Evolutionary conservation across 2,797 vertebrate species (phyloP), one percentile per base, ranked within the genome.

Genomic region (Phylloscopus collybita): DNA sequence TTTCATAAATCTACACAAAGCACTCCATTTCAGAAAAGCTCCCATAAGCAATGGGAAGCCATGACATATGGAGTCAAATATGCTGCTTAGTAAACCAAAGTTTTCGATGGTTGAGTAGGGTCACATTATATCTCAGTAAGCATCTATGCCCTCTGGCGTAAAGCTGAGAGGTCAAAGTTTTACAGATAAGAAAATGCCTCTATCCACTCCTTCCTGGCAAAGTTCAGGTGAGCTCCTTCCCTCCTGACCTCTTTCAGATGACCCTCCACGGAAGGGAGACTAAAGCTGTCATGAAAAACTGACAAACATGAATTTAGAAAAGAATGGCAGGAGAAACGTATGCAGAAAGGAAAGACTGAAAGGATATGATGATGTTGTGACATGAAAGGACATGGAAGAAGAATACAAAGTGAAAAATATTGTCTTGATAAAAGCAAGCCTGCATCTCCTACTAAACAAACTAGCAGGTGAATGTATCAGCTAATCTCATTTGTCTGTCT

Each of bases 101-200:
- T 57, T 73, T 78, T 79, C 90, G 70, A 4, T 1, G 1, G 40
- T 9, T 66, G 30, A 88, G 17, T 34, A 90, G 49, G 60, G 74
- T 79, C 57, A 47, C 57, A 11, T 82, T 94, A 86, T 82, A 69
- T 93, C 53, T 8, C 9, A 60, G 47, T n/a, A 72, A 78, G 45
- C 72, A 80, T 61, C 76, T 91, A 64, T 74, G 67, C 74, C 94
- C 45, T 59, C 57, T 74, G 67, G 88, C 84, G 91, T 74, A 89
- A 85, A 87, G 53, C 49, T 53, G 59, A 88, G 49, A 80, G 47
- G 13, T 50, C n/a, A 9, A 64, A 60, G 71, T 45, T 71, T 70
- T 71, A 57, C 29, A 86, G 94, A 93, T 94, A 93, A 94, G 89
- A 79, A 95, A 95, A 94, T 56, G 61, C 34, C 64, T 88, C 36